Percentiles rank a stretch among this genome's conserved stretches.
phyloP scores from a whole-genome alignment of 2,888 invertebrate genomes.

The Brassicogethes aeneus region DNA sequence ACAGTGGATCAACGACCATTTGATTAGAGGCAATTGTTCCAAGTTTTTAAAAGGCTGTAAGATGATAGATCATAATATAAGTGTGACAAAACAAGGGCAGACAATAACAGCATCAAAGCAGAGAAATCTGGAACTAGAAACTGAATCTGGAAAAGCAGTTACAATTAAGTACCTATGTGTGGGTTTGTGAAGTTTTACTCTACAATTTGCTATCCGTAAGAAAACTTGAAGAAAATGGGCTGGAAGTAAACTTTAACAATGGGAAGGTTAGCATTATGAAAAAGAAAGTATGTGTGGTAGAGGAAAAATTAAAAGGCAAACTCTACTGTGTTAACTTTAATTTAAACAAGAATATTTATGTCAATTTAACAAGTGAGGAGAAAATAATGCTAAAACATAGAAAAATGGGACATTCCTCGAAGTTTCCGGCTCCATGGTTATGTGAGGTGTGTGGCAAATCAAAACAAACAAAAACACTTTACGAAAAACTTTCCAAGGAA shows the following conservation, averaged over 20 bases:
- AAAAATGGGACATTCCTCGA: constrained; percentile 21
- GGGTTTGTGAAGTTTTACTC: constrained; percentile 14
- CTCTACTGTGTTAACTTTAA: neutral
- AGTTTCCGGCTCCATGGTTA: constrained; percentile 10
- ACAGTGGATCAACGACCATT: constrained; percentile 20
- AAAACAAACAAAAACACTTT: constrained; percentile 12
- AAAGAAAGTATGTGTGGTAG: constrained; percentile 7
- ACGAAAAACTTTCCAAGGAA: constrained; percentile 11
- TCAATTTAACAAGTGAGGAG: constrained; percentile 5
- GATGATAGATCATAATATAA: constrained; percentile 14
- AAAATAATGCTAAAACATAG: constrained; percentile 14
- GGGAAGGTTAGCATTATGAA: constrained; percentile 11
- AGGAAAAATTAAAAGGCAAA: constrained; percentile 9
- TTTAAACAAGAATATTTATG: neutral
- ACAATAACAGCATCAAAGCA: constrained; percentile 13
- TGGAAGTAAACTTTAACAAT: constrained; percentile 14
- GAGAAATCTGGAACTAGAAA: constrained; percentile 15
- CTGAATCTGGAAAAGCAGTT: constrained; percentile 9
- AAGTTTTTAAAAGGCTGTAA: constrained; percentile 12
- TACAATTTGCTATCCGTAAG: constrained; percentile 17
- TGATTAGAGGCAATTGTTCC: constrained; percentile 12
- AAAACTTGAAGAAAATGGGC: constrained; percentile 15
- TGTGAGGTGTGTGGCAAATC: constrained; percentile 19
- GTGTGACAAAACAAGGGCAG: constrained; percentile 18
- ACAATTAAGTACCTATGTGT: constrained; percentile 15